Evolutionary conservation across 2,888 invertebrate genomes (phyloP), one percentile per base, ranked within the genome.

Genomic region (Fragum whitleyi): DNA sequence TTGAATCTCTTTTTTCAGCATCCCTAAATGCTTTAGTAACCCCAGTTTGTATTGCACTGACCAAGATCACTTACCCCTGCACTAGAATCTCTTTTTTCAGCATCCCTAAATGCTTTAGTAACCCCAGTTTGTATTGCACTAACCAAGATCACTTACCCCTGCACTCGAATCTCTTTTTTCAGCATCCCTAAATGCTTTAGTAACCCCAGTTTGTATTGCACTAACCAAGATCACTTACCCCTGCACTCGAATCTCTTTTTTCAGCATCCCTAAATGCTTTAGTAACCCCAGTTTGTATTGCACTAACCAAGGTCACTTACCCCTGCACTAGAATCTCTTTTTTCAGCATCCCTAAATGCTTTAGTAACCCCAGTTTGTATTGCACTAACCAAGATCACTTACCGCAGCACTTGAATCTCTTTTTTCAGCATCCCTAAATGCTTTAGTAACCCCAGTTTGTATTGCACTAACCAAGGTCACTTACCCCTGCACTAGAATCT

Each of bases 351-450:
- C 62, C 91, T 90, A 89, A 92, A 94, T 32, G 93, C 93, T 68
- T 89, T 88, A 26, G 89, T 89, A 23, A 93, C 93, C 70, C 92
- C 92, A 21, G 87, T 96, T 93, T 98, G 98, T 88, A 99, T 95
- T 0, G 98, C 97, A 2, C 96, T 95, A 70, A 98, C 96, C 99
- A 99, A 99, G 21, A 98, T 97, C 93, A 99, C 99, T 0, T 99
- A 98, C 96, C 99, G 99, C n/a, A 99, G 95, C 95, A 98, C 97
- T 94, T 99, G 99, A 91, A 97, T n/a, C n/a, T n/a, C n/a, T n/a
- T n/a, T n/a, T n/a, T n/a, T n/a, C n/a, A n/a, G n/a, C n/a, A n/a
- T n/a, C n/a, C n/a, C n/a, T n/a, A n/a, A n/a, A n/a, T n/a, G n/a
- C n/a, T n/a, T n/a, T n/a, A n/a, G n/a, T n/a, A n/a, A n/a, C n/a